Base-by-base conservation (phyloP, 2,113 vertebrate species). In the Seriola dumerili region DNA sequence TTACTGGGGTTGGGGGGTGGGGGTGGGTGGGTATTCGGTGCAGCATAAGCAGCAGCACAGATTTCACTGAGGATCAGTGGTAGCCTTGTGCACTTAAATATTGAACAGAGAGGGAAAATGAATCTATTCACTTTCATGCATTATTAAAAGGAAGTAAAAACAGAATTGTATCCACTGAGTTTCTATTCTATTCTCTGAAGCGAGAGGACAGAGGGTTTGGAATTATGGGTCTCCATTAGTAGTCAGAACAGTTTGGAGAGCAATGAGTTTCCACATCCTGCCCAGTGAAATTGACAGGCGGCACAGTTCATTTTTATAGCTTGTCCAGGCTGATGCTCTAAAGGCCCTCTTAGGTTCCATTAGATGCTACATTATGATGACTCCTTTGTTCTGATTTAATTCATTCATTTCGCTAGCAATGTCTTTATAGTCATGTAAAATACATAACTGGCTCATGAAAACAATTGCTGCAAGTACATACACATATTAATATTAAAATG, bases 111-210 rank as follows among this genome's bases (percentile, higher is more conserved):
- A 40, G 55, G 54, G 50, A 61, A 80, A 89, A 90, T 84, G 59
- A 90, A 83, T 90, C 87, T 84, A 70, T 91, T 87, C 72, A 38
- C 72, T 85, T 87, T 80, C 79, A 88, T 92, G 82, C 71, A 90
- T 93, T 91, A 87, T 92, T 92, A 74, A 92, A 72, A 76, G 63
- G 76, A 83, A 84, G 66, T 76, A 83, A 83, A 88, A 90, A 89
- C 79, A 80, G 63, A 85, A 89, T 77, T 85, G 77, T 84, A 80
- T 87, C 69, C 38, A 58, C 46, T 48, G 74, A 65, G 69, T 83
- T 81, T 87, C 74, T 76, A n/a, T 68, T 87, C 79, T 83, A 32
- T 78, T 88, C 78, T 83, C 67, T 48, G 17, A 89, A 81, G 85
- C 72, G 54, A 85, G 73, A 81, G 69, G 81, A 57, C 71, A 72